These are phyloP conservation scores for Thunnus thynnus DNA, from an alignment of 2,113 vertebrate species.

Conservation along the genomic window DNA sequence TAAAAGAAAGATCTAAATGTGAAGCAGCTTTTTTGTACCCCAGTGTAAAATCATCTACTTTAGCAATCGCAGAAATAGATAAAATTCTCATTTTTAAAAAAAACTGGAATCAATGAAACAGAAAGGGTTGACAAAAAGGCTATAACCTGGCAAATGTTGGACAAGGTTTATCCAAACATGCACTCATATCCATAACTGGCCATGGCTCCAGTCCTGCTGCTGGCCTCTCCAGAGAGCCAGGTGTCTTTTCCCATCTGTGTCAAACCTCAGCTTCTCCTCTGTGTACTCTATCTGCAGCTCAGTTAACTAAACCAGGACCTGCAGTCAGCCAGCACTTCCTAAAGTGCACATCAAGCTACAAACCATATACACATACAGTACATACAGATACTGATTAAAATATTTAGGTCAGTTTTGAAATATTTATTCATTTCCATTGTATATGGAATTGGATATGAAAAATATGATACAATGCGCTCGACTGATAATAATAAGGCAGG, in stretches of 20 bases:
- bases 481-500: too few relatives aligned
- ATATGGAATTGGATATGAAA: background rate
- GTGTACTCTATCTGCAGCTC: conserved; percentile 30
- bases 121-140: conserved; percentile 26
- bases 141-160: conserved; percentile 53
- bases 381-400: background rate
- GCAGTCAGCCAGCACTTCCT: conserved; percentile 23
- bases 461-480: too few relatives aligned
- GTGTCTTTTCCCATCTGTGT: conserved; percentile 73
- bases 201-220: conserved; percentile 55
- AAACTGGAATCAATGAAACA: conserved; percentile 25
- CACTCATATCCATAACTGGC: conserved; percentile 63
- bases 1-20: conserved; percentile 20
- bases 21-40: conserved; percentile 1
- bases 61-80: background rate
- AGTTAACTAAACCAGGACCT: conserved; percentile 34
- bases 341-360: conserved; percentile 1
- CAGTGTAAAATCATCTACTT: conserved; percentile 1
- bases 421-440: conserved; percentile 11
- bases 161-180: conserved; percentile 68
- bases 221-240: conserved; percentile 67
- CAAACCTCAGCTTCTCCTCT: conserved; percentile 56
- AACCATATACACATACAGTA: background rate
- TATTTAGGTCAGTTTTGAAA: conserved; percentile 13
- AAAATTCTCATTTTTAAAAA: background rate